Evolutionary conservation across 2,797 vertebrate genomes (phyloP).

Genomic region (Hafferia zeledoni): DNA sequence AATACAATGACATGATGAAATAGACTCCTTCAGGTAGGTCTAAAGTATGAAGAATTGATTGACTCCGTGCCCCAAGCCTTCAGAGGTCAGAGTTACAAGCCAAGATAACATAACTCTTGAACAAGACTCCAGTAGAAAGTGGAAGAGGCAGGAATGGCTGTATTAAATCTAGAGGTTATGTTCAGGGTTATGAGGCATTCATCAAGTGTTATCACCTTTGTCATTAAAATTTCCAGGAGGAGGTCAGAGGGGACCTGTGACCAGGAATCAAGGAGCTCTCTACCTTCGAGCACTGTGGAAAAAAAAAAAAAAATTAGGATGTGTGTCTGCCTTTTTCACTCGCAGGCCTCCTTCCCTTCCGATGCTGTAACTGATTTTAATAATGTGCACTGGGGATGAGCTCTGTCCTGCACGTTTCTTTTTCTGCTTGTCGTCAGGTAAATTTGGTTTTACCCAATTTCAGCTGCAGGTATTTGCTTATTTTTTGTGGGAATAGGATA

Average conservation of each 20-base stretch:
- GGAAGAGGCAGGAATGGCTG: constrained; percentile 5
- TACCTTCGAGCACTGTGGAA: background rate
- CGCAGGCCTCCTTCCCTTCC: background rate
- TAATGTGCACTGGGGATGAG: background rate
- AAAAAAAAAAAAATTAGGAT: background rate
- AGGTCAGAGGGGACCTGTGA: constrained; percentile 7
- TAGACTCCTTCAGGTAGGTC: background rate
- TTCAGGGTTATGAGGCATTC: constrained; percentile 5
- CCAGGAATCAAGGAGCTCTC: background rate
- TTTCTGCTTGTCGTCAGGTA: background rate
- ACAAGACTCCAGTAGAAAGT: background rate
- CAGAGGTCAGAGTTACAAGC: constrained; percentile 38
- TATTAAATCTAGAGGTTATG: constrained; percentile 37
- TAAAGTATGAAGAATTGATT: constrained; percentile 45
- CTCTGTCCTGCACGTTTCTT: accelerated
- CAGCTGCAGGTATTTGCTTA: background rate
- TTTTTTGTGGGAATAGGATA: background rate
- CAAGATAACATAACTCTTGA: constrained; percentile 23
- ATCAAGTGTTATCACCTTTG: background rate
- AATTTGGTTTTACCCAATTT: background rate
- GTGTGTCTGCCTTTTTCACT: background rate
- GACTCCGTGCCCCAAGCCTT: background rate
- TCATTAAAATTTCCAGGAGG: background rate
- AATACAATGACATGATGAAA: background rate
- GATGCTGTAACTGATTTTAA: background rate